Evolutionary conservation across 2,113 vertebrate species (phyloP).

Genomic region (Phyllopteryx taeniolatus): DNA sequence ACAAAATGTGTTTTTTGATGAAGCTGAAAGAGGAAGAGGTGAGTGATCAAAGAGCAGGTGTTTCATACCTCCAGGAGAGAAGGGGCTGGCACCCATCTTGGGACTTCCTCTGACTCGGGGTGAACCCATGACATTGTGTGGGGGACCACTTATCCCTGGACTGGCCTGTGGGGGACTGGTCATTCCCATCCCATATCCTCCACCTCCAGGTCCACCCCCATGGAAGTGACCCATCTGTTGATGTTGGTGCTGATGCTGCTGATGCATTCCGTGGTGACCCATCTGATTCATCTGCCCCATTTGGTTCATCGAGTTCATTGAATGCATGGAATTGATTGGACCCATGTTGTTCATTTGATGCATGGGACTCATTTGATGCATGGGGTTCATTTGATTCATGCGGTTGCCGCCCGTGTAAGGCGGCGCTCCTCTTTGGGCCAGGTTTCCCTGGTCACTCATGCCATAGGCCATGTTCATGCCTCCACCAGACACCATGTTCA

Average conservation of each 20-base stretch:
- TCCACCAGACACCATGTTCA: constrained; percentile 79
- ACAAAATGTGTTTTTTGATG: background rate
- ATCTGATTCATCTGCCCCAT: constrained; percentile 59
- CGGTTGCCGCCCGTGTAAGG: constrained; percentile 60
- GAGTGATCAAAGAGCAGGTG: background rate
- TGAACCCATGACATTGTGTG: constrained; percentile 88
- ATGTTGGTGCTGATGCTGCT: constrained; percentile 61
- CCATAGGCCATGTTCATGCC: constrained; percentile 72
- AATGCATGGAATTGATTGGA: constrained; percentile 36
- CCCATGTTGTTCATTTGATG: constrained; percentile 44
- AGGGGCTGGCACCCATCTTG: constrained; percentile 88
- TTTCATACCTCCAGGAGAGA: constrained; percentile 89
- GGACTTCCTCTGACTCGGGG: constrained; percentile 90
- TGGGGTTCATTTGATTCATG: constrained; percentile 49
- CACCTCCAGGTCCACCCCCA: constrained; percentile 57
- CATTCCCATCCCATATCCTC: constrained; percentile 82
- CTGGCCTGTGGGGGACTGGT: constrained; percentile 87
- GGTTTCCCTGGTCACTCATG: constrained; percentile 68
- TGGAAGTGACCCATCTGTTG: constrained; percentile 81
- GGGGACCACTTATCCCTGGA: constrained; percentile 80
- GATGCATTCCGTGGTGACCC: constrained; percentile 68
- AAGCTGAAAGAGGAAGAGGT: background rate
- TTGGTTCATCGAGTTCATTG: constrained; percentile 41
- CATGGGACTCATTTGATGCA: constrained; percentile 49
- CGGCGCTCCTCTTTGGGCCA: constrained; percentile 66